Base-by-base conservation (phyloP, 2,113 vertebrate genomes). In the Psephotus haematonotus region DNA sequence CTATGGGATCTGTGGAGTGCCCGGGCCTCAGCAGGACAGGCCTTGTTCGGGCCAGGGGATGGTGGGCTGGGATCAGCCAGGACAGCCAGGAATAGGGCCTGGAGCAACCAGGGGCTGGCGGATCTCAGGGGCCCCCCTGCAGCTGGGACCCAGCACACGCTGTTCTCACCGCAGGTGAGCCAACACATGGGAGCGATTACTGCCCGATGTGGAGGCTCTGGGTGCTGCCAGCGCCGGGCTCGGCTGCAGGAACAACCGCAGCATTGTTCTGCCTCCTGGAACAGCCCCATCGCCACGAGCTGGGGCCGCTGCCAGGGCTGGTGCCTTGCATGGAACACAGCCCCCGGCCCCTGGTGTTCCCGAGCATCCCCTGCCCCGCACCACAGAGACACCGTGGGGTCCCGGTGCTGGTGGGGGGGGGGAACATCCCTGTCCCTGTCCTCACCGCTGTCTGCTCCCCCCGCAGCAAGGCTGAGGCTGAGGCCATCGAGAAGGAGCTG, bases 401-500 rank as follows among this genome's bases (percentile, higher is more conserved):
- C 55, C 13, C 2, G 0, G 31, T 7, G 18, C 17, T 1, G 3
- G 39, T 39, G 39, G 39, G 17, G 43, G 27, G 3, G 3, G 39
- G 47, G 60, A 16, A 7, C 37, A 25, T 12, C 53, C 6, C 13
- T 0, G 10, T 22, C 39, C 33, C 24, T 0, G 0, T 11, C 41
- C 62, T 50, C 86, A 35, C 23, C 1, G 39, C 50, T 4, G 10
- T 35, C 47, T 1, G 10, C 55, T 53, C 20, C 63, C 67, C 18
- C 23, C 22, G 12, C 97, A 99, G 99, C 97, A 98, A 98, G 93
- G 98, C 94, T 7, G 99, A 99, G 95, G 99, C 98, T 0, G 96
- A 97, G 11, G 98, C 98, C 18, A 97, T 99, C 18, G 99, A 99
- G 97, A 97, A 96, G 65, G 99, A 99, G 97, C 98, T 99, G 24